Evolutionary conservation across 2,797 vertebrate genomes (phyloP).

Genomic region (Chromobotia macracanthus): DNA sequence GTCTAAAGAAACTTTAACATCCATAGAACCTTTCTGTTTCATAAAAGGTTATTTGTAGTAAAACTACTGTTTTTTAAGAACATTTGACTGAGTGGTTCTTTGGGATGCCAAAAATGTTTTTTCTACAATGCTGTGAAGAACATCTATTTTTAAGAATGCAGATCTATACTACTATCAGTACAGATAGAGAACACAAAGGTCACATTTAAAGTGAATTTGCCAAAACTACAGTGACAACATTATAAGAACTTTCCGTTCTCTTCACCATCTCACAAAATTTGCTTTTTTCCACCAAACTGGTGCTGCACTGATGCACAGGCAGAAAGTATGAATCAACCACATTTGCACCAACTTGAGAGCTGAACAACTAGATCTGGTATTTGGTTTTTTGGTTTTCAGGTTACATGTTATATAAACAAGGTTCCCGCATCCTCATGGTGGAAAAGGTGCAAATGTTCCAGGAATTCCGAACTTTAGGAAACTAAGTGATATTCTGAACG

Average conservation of each 20-base stretch:
- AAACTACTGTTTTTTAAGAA: too few relatives aligned
- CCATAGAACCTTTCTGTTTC: too few relatives aligned
- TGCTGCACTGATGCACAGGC: neutral
- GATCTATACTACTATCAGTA: neutral
- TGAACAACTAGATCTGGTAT: too few relatives aligned
- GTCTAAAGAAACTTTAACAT: too few relatives aligned
- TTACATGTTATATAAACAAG: too few relatives aligned
- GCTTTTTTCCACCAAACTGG: neutral
- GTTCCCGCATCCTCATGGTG: neutral
- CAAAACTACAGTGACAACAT: slow-evolving; percentile 49
- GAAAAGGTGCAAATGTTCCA: neutral
- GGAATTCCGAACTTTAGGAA: neutral
- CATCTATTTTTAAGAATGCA: neutral
- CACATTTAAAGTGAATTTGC: slow-evolving; percentile 45
- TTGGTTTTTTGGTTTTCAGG: too few relatives aligned
- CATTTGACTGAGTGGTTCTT: too few relatives aligned
- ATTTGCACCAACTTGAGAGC: too few relatives aligned
- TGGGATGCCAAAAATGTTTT: too few relatives aligned
- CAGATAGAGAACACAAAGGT: neutral
- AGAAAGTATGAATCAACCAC: too few relatives aligned
- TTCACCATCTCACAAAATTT: slow-evolving; percentile 14
- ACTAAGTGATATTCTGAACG: neutral
- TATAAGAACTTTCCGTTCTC: slow-evolving; percentile 5
- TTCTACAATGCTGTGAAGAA: too few relatives aligned
- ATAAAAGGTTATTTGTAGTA: too few relatives aligned